phyloP scores from a whole-genome alignment of 2,113 vertebrate genomes.

The Fulica atra region DNA sequence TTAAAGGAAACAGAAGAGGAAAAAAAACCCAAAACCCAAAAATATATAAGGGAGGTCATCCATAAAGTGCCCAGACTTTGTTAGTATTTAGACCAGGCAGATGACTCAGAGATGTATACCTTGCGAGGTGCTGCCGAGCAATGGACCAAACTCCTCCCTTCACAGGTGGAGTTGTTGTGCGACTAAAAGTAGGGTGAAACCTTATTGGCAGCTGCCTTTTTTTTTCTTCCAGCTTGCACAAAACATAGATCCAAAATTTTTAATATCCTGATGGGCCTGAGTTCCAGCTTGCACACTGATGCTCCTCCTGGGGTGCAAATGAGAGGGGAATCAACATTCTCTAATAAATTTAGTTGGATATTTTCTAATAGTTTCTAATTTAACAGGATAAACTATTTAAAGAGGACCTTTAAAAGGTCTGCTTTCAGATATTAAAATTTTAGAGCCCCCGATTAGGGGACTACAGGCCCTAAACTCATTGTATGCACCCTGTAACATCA shows the following conservation, averaged over 20 bases:
- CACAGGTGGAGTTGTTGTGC: background rate
- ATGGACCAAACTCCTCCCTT: background rate
- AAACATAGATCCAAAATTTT: background rate
- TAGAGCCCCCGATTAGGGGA: background rate
- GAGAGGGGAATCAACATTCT: background rate
- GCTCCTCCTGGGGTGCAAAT: background rate
- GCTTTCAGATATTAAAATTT: background rate
- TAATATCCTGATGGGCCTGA: background rate
- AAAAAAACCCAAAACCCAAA: background rate
- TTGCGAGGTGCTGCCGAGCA: background rate
- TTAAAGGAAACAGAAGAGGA: background rate
- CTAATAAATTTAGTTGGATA: background rate
- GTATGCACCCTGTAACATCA: background rate
- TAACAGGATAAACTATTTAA: background rate
- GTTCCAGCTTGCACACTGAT: background rate
- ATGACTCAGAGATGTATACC: background rate
- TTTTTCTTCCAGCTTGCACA: background rate
- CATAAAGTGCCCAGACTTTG: background rate
- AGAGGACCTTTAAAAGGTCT: background rate
- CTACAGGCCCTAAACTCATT: background rate
- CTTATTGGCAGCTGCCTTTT: background rate
- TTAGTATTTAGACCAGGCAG: background rate
- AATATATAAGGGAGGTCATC: background rate
- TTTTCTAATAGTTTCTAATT: background rate
- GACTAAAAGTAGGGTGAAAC: background rate